Evolutionary conservation across 53 echinoderm and acorn worm genomes (phyloP).

Genomic region (Luidia sarsii): DNA sequence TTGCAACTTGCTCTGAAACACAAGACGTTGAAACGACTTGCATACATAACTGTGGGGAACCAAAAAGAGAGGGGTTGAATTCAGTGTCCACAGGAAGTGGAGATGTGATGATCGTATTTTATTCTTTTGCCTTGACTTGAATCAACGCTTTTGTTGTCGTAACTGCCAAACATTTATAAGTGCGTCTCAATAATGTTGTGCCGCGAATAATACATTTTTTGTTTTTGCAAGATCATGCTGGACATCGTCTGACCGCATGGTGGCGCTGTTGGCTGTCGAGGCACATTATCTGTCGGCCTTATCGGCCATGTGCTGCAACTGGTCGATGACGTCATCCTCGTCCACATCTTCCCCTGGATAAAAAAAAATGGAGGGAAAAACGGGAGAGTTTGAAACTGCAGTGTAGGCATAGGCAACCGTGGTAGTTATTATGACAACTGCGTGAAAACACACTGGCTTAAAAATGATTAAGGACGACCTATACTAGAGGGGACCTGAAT

Average conservation of each 20-base stretch:
- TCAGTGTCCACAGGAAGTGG: no score
- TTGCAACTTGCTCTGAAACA: no score
- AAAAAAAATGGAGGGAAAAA: no score
- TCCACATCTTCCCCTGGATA: conserved; percentile 16
- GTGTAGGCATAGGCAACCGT: no score
- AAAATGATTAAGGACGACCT: no score
- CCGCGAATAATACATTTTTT: not conserved
- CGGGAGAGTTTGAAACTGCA: no score
- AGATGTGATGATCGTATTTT: no score
- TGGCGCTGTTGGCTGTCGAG: conserved; percentile 29
- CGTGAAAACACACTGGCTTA: no score
- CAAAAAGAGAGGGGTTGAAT: not conserved
- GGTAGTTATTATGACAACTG: no score
- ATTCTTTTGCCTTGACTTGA: not conserved
- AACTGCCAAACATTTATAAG: not conserved
- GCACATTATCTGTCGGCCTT: conserved; percentile 28
- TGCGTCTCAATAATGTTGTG: not conserved
- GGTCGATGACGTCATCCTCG: conserved; percentile 55
- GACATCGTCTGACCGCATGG: not conserved
- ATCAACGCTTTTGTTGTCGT: not conserved
- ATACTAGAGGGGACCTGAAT: no score
- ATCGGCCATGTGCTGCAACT: conserved; percentile 38
- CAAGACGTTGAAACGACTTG: no score
- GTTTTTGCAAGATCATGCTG: not conserved
- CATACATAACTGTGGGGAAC: not conserved